phyloP scores from a whole-genome alignment of 2,888 invertebrate genomes.

The Ariolimax columbianus region DNA sequence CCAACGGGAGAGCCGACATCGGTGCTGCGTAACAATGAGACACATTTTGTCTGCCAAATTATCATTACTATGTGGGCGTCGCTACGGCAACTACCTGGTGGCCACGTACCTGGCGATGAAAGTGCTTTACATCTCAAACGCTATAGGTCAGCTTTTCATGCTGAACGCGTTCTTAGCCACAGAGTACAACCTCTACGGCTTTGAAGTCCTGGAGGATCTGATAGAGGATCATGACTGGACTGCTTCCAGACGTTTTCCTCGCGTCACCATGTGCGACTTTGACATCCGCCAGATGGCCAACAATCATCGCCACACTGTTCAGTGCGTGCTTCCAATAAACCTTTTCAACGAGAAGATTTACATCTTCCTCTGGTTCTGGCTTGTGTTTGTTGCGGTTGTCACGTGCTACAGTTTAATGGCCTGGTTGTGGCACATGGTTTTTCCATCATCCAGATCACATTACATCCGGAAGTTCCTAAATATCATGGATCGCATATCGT shows the following conservation, averaged over 20 bases:
- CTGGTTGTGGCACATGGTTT: conserved; percentile 78
- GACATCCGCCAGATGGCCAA: conserved; percentile 76
- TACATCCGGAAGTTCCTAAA: conserved; percentile 80
- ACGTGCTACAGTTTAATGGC: conserved; percentile 72
- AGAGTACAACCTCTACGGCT: conserved; percentile 78
- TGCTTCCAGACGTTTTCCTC: conserved; percentile 74
- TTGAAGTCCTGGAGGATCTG: conserved; percentile 79
- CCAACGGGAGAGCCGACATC: conserved; percentile 74
- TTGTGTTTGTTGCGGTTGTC: conserved; percentile 74
- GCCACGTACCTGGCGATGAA: conserved; percentile 79
- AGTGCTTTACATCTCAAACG: conserved; percentile 78
- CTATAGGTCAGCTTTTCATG: conserved; percentile 79
- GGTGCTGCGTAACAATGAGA: conserved; percentile 73
- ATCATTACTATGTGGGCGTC: conserved; percentile 76
- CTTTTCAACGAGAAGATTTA: conserved; percentile 78
- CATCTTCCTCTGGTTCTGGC: conserved; percentile 79
- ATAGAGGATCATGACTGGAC: conserved; percentile 76
- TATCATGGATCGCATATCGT: conserved; percentile 78
- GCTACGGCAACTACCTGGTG: conserved; percentile 80
- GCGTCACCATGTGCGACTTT: conserved; percentile 78
- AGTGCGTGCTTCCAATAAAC: conserved; percentile 74
- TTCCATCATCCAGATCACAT: conserved; percentile 76
- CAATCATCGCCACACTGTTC: conserved; percentile 74
- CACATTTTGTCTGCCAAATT: conserved; percentile 75
- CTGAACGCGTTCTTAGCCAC: conserved; percentile 80